Evolutionary conservation across 2,113 vertebrate genomes (phyloP).

Genomic region (Syngnathus floridae): DNA sequence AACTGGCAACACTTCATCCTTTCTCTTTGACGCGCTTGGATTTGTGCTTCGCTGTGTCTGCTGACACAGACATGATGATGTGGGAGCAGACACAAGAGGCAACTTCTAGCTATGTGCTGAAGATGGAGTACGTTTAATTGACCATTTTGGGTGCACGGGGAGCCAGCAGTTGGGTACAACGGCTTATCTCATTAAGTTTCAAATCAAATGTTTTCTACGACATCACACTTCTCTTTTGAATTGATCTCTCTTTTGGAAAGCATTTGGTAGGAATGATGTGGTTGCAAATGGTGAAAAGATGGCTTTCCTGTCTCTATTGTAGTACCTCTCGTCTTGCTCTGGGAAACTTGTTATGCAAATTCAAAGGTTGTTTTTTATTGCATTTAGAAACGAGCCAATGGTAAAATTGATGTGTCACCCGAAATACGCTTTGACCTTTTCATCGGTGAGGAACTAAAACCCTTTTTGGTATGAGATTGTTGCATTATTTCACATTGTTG

Average conservation of each 20-base stretch:
- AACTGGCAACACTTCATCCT: constrained; percentile 4
- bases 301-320: background rate
- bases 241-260: constrained; percentile 12
- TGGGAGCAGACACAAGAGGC: background rate
- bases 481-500: constrained; percentile 5
- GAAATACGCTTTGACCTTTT: constrained; percentile 2
- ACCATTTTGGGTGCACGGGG: constrained; percentile 9
- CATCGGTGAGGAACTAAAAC: background rate
- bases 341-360: background rate
- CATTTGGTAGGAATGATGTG: background rate
- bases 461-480: background rate
- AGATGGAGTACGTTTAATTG: constrained; percentile 11
- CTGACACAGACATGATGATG: background rate
- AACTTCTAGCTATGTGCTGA: background rate
- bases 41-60: background rate
- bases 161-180: background rate
- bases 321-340: background rate
- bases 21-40: constrained; percentile 3
- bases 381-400: background rate
- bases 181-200: constrained; percentile 6
- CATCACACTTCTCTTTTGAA: constrained; percentile 7
- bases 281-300: background rate
- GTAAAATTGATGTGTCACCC: background rate
- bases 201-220: constrained; percentile 1
- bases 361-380: background rate